These are phyloP conservation scores for Thymelicus lineola DNA, from an alignment of 2,888 invertebrate genomes.

Conservation along the genomic window DNA sequence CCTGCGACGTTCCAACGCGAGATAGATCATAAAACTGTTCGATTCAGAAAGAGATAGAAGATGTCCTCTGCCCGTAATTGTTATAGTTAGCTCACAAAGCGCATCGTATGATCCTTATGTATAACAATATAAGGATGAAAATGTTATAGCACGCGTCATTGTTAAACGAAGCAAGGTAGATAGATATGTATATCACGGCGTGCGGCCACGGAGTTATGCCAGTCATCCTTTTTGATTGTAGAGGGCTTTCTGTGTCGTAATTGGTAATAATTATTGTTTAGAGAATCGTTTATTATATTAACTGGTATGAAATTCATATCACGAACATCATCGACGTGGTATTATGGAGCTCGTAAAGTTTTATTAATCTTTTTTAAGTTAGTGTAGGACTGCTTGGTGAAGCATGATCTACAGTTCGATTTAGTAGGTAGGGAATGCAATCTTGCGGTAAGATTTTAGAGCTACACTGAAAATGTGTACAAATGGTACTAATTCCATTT, in stretches of 20 bases:
- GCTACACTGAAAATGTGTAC: too few relatives aligned
- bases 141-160: not conserved
- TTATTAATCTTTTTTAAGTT: conserved; percentile 9
- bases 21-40: not conserved
- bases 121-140: not conserved
- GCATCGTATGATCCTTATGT: not conserved
- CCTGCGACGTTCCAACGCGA: not conserved
- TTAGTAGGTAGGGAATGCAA: too few relatives aligned
- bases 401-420: too few relatives aligned
- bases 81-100: conserved; percentile 1
- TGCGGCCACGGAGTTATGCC: conserved; percentile 77
- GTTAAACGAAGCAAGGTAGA: conserved; percentile 2
- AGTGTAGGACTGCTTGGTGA: not conserved
- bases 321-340: conserved; percentile 34
- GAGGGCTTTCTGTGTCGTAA: conserved; percentile 75
- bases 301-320: conserved; percentile 53
- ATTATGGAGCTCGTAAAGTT: conserved; percentile 16
- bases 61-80: conserved; percentile 17
- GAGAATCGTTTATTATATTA: conserved; percentile 53
- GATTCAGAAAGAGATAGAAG: conserved; percentile 26
- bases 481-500: too few relatives aligned
- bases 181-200: conserved; percentile 60
- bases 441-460: too few relatives aligned
- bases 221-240: conserved; percentile 83
- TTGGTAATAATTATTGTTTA: conserved; percentile 82